Evolutionary conservation across 1,140 invertebrate genomes (phyloP).

Genomic region (Sycobia sp.): DNA sequence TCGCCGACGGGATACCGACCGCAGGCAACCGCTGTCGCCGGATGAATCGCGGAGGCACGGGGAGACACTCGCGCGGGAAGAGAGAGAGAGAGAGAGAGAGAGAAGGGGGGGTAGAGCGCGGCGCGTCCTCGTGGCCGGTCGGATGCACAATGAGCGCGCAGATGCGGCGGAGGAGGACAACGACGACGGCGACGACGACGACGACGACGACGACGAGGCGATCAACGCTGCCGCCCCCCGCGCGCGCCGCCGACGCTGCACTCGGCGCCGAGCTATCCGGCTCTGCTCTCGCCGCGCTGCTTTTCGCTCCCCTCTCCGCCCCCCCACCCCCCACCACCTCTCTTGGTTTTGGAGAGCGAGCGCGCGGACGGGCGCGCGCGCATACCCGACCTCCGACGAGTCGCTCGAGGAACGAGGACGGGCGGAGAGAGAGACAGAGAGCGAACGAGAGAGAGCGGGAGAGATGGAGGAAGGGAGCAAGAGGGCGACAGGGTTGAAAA

Average conservation of each 20-base stretch:
- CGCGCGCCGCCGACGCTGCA: no score
- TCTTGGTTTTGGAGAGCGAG: no score
- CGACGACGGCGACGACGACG: not conserved
- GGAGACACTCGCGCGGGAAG: no score
- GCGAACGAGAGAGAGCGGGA: not conserved
- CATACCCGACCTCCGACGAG: no score
- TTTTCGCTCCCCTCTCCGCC: no score
- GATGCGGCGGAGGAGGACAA: not conserved
- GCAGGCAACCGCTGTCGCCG: not conserved
- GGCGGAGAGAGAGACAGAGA: not conserved
- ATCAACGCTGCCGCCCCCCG: not conserved
- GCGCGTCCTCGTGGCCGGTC: not conserved
- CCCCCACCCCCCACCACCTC: no score
- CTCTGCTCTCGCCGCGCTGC: no score
- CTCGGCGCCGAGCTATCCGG: no score
- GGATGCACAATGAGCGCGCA: constrained; percentile 5
- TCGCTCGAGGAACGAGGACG: no score
- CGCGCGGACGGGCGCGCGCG: no score
- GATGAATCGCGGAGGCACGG: not conserved
- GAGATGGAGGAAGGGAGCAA: not conserved
- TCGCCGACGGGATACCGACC: not conserved
- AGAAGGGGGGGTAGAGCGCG: no score
- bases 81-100: no score
- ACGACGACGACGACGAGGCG: not conserved
- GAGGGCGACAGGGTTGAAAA: not conserved